Base-by-base conservation (phyloP, 2,888 invertebrate species). In the Acheta domesticus region DNA sequence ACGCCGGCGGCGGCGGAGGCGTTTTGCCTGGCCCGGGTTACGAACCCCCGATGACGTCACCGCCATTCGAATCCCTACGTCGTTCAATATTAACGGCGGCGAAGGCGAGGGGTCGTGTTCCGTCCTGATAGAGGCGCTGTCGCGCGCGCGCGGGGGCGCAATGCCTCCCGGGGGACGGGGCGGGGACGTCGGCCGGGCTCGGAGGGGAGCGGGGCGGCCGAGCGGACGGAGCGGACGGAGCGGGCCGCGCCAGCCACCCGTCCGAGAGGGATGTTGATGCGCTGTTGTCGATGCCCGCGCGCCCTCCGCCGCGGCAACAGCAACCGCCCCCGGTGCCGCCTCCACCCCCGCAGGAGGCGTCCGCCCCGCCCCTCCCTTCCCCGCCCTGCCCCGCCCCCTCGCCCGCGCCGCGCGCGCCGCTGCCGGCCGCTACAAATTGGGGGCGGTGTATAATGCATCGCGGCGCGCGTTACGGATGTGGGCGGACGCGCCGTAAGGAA, bases 381-480 rank as follows among this genome's bases (percentile, higher is more conserved):
- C 14, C 14, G 2, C 14, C 12, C 1, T 5, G 62, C 62, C 62
- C 62, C 14, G 14, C 62, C 62, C 14, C 62, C 62, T 62, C n/a
- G 16, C 62, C 62, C 14, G 62, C 62, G 62, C 62, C 14, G 62
- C 62, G 62, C 62, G 62, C 62, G 62, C n/a, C 14, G 16, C 14
- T n/a, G 62, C 62, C 16, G 14, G 62, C 62, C 16, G n/a, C 62
- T 62, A 62, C 62, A 62, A 62, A 62, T 62, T 62, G 62, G 62
- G 14, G 62, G 62, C 62, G 62, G 62, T 62, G 16, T 62, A 62
- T 62, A 62, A 62, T 62, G 62, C 62, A 62, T 62, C 78, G 78
- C 78, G 62, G 79, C 80, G 77, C 80, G 80, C 80, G 80, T 80
- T 82, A 80, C 78, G 78, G 80, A 50, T 49, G 77, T 73, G 49